Base-by-base conservation (phyloP, 2,888 invertebrate genomes). In the Lithophane leautieri region DNA sequence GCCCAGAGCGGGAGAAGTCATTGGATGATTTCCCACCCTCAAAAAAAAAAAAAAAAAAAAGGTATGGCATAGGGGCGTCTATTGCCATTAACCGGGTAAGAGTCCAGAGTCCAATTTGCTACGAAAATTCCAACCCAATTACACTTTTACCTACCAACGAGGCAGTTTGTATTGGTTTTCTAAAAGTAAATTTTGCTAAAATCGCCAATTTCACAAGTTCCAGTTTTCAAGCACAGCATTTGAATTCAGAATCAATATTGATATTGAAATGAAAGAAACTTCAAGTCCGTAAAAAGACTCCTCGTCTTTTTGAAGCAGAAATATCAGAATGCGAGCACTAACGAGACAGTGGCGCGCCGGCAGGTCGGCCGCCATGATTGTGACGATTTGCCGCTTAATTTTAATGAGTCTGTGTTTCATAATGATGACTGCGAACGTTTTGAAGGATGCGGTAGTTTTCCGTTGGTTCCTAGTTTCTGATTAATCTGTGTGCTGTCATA, bases 331-430 rank as follows among this genome's bases (percentile, higher is more conserved):
- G 62, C 50, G 3, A 54, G 61, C 16, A 63, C 69, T 82, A 83
- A 83, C 67, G 83, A 78, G 69, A 28, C 69, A 42, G 56, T 40
- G 50, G 60, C 12, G 22, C 54, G 9, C 12, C 19, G 56, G 52
- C 19, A n/a, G 56, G 54, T 14, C 47, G 34, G 19, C 54, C 8
- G 82, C 65, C 72, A 73, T 70, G 52, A 78, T 62, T 70, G 70
- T 73, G 72, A 60, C 78, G 61, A 54, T 60, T 22, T 67, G 19
- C 60, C 60, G 68, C 52, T 73, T 70, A 70, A 76, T 62, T 82
- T 67, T 82, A 81, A 81, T 78, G 78, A 82, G 58, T 34, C 58
- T 52, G 72, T 69, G 69, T 72, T 66, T 19, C 34, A 40, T 66
- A 82, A 74, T 70, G 50, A 70, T 22, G 68, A 14, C 50, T 34